These are phyloP conservation scores for Pituophis catenifer DNA, from an alignment of 2,113 vertebrate species.

Conservation along the genomic window DNA sequence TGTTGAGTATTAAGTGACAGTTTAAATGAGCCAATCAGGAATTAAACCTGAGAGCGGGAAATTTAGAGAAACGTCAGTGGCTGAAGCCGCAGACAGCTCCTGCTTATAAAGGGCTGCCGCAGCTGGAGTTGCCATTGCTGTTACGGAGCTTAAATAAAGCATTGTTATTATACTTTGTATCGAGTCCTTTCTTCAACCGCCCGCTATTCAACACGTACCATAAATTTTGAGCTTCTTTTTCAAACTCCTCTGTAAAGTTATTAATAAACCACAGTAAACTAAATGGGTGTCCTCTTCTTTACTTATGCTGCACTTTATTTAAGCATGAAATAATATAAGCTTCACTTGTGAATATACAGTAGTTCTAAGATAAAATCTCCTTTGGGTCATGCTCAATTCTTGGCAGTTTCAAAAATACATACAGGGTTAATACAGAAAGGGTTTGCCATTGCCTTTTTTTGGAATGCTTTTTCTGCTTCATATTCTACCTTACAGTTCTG, in stretches of 20 bases:
- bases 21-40: too few species aligned
- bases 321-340: background rate
- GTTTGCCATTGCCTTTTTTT: background rate
- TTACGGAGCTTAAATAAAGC: too few species aligned
- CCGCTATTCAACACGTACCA: too few species aligned
- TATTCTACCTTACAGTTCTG: background rate
- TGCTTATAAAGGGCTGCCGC: too few species aligned
- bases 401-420: background rate
- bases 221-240: background rate
- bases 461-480: background rate
- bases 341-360: background rate
- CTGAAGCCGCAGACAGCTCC: too few species aligned
- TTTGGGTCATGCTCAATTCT: background rate
- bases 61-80: too few species aligned
- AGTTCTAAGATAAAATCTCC: background rate
- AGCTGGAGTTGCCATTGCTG: too few species aligned
- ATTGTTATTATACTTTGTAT: too few species aligned
- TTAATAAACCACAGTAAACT: background rate
- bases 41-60: too few species aligned
- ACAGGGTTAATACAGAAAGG: background rate
- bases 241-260: background rate
- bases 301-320: background rate
- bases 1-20: too few species aligned
- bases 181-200: too few species aligned
- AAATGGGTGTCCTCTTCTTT: background rate